Evolutionary conservation across 2,888 invertebrate species (phyloP).

Genomic region (Pyrgus malvae): DNA sequence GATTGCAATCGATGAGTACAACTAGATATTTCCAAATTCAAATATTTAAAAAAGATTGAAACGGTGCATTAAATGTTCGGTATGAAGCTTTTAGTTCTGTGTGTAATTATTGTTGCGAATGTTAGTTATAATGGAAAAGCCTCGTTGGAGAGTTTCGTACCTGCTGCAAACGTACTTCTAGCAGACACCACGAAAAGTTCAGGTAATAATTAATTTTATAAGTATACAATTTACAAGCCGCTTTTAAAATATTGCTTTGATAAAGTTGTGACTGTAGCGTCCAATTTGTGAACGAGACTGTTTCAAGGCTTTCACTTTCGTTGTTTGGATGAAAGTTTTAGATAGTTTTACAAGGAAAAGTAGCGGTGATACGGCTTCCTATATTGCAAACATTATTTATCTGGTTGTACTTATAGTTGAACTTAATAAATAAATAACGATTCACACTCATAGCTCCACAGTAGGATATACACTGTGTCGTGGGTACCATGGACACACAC

Average conservation of each 20-base stretch:
- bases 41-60: not conserved
- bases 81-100: conserved; percentile 65
- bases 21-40: conserved; percentile 10
- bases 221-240: not conserved
- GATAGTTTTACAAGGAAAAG: too few relatives aligned
- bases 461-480: too few relatives aligned
- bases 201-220: conserved; percentile 43
- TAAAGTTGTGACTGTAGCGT: too few relatives aligned
- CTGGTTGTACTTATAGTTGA: too few relatives aligned
- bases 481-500: too few relatives aligned
- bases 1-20: not conserved
- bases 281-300: too few relatives aligned
- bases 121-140: conserved; percentile 70
- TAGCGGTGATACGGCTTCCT: too few relatives aligned
- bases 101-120: conserved; percentile 61
- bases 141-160: conserved; percentile 64
- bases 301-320: not conserved
- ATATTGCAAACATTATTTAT: too few relatives aligned
- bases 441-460: too few relatives aligned
- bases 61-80: not conserved
- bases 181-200: conserved; percentile 62
- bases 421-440: too few relatives aligned
- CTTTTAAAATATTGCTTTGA: not conserved
- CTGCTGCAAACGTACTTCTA: conserved; percentile 54
- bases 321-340: too few relatives aligned